Percentiles rank a stretch among this genome's conserved stretches.
phyloP scores from a whole-genome alignment of 2,113 vertebrate species.

The Xiphophorus couchianus region DNA sequence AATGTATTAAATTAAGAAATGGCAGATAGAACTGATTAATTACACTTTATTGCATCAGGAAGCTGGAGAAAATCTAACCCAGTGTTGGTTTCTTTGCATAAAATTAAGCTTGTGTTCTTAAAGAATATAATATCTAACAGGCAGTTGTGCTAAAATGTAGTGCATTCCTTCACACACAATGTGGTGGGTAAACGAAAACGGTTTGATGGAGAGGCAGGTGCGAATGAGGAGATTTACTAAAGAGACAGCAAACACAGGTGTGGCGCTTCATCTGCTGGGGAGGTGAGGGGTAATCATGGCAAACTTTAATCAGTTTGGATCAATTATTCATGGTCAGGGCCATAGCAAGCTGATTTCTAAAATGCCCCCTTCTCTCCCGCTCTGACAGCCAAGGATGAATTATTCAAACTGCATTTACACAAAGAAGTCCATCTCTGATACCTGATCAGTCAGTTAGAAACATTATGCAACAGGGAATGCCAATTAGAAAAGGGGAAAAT shows the following conservation, averaged over 20 bases:
- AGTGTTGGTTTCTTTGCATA: constrained; percentile 34
- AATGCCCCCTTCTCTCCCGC: constrained; percentile 72
- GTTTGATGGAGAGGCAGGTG: constrained; percentile 43
- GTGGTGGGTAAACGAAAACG: constrained; percentile 39
- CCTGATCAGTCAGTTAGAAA: constrained; percentile 82
- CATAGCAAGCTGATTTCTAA: constrained; percentile 78
- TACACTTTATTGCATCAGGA: constrained; percentile 27
- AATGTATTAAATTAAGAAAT: constrained; percentile 45
- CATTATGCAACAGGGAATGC: constrained; percentile 80
- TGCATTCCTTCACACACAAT: constrained; percentile 11
- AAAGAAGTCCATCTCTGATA: constrained; percentile 82
- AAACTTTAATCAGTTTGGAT: constrained; percentile 86
- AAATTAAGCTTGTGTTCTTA: constrained; percentile 14
- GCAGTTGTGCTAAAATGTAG: background rate
- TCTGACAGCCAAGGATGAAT: constrained; percentile 81
- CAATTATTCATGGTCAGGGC: constrained; percentile 86
- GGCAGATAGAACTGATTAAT: constrained; percentile 27
- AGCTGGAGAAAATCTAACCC: constrained; percentile 6
- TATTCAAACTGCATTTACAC: constrained; percentile 83
- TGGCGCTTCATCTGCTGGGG: constrained; percentile 77
- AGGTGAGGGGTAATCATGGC: constrained; percentile 82
- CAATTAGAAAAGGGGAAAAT: constrained; percentile 72
- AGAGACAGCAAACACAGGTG: constrained; percentile 80
- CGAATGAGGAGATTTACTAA: constrained; percentile 57
- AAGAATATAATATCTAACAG: background rate